A percentile compares a stretch with the other conserved stretches of the same genome.
These are phyloP conservation scores for Bolinopsis microptera DNA, from an alignment of 37 sponge, comb jelly and placozoan genomes.

Conservation along the genomic window DNA sequence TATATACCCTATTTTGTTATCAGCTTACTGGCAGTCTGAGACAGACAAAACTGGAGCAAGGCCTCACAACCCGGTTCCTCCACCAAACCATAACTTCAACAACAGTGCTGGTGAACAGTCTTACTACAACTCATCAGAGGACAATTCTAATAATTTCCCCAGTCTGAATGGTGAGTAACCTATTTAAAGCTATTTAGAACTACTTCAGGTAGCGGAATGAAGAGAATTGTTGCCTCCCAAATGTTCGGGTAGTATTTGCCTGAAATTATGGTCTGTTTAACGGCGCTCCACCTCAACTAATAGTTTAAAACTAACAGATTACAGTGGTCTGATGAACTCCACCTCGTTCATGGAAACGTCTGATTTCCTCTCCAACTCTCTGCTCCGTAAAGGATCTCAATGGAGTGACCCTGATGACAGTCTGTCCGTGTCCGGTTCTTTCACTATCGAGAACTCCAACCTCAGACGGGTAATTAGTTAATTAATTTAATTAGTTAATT, in stretches of 20 bases:
- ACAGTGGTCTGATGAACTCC: background rate
- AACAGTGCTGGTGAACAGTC: background rate
- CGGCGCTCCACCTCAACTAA: too few relatives aligned
- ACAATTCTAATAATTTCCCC: too few relatives aligned
- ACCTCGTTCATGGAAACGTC: background rate
- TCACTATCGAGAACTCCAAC: slow-evolving; percentile 24
- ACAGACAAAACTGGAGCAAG: background rate
- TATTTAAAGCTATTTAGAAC: too few relatives aligned
- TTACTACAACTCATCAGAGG: background rate
- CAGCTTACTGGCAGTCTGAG: background rate
- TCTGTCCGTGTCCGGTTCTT: background rate
- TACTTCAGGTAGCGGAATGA: too few relatives aligned
- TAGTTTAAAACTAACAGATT: background rate
- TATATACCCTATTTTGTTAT: background rate
- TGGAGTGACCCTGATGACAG: background rate
- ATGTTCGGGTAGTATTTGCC: too few relatives aligned
- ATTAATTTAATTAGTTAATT: too few relatives aligned
- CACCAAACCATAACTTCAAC: background rate
- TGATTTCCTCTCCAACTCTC: slow-evolving; percentile 37
- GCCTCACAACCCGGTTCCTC: background rate
- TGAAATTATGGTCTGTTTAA: too few relatives aligned
- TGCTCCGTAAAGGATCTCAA: background rate
- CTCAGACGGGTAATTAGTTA: background rate
- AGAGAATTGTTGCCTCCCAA: too few relatives aligned
- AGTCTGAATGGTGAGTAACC: too few relatives aligned